These are phyloP conservation scores for Drepana falcataria DNA, from an alignment of 2,888 invertebrate genomes.

Conservation along the genomic window DNA sequence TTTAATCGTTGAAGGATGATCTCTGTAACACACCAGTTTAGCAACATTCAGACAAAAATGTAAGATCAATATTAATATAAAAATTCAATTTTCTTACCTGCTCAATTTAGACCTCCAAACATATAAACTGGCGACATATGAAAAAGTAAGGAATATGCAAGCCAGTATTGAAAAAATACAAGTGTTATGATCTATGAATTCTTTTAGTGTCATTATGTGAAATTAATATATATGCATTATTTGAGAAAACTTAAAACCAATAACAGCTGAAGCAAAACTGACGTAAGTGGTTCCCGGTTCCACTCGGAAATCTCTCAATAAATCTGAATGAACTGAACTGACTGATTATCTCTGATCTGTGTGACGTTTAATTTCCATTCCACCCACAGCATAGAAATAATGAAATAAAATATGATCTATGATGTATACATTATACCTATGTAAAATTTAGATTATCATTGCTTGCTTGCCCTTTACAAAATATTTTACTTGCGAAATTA, in stretches of 20 bases:
- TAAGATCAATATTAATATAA: background rate
- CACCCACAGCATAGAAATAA: too few species aligned
- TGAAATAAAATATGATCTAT: too few species aligned
- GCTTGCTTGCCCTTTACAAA: too few species aligned
- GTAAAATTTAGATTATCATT: too few species aligned
- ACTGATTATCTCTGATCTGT: too few species aligned
- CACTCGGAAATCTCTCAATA: too few species aligned
- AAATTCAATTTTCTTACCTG: conserved; percentile 73
- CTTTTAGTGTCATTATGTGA: conserved; percentile 15
- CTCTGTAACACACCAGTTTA: conserved; percentile 76
- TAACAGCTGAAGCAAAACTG: background rate
- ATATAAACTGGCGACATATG: conserved; percentile 92
- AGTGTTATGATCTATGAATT: conserved; percentile 39
- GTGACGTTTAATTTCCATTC: too few species aligned
- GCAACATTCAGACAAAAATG: background rate
- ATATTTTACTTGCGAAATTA: too few species aligned
- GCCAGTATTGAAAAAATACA: conserved; percentile 83
- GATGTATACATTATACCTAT: too few species aligned
- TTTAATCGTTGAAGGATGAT: conserved; percentile 93
- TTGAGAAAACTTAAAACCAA: too few species aligned
- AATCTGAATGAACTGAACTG: too few species aligned
- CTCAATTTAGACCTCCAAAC: conserved; percentile 88
- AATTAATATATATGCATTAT: background rate
- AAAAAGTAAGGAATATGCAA: conserved; percentile 86
- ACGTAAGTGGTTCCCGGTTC: too few species aligned